These are phyloP conservation scores for Aphidius ervi DNA, from an alignment of 1,140 invertebrate genomes.

Conservation along the genomic window DNA sequence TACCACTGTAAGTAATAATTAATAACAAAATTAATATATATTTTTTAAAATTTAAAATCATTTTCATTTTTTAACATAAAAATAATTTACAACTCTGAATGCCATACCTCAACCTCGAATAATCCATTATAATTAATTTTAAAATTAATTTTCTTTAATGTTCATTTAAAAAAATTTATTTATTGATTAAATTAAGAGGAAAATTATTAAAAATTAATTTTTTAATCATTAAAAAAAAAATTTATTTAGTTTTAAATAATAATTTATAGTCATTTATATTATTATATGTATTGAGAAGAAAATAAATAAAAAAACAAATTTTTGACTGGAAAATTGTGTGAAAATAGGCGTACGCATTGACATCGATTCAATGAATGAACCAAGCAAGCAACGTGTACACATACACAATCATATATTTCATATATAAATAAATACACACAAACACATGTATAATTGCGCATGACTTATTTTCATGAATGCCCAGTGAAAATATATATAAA, in stretches of 20 bases:
- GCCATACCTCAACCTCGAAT: conserved; percentile 18
- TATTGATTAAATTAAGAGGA: too few relatives aligned
- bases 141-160: too few relatives aligned
- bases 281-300: background rate
- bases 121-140: conserved; percentile 8
- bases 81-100: background rate
- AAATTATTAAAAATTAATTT: too few relatives aligned
- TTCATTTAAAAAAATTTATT: too few relatives aligned
- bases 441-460: background rate
- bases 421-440: too few relatives aligned
- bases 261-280: too few relatives aligned
- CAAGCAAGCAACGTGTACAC: conserved; percentile 25
- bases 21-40: conserved; percentile 9
- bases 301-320: conserved; percentile 1
- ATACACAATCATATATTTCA: conserved; percentile 22
- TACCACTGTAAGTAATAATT: conserved; percentile 65
- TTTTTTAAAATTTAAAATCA: background rate
- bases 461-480: conserved; percentile 24
- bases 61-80: background rate
- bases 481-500: conserved; percentile 7
- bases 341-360: conserved; percentile 35
- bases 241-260: too few relatives aligned
- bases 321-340: background rate
- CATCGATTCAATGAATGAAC: conserved; percentile 43
- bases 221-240: too few relatives aligned